Evolutionary conservation across 2,888 invertebrate genomes (phyloP).

Genomic region (Argynnis bischoffii): DNA sequence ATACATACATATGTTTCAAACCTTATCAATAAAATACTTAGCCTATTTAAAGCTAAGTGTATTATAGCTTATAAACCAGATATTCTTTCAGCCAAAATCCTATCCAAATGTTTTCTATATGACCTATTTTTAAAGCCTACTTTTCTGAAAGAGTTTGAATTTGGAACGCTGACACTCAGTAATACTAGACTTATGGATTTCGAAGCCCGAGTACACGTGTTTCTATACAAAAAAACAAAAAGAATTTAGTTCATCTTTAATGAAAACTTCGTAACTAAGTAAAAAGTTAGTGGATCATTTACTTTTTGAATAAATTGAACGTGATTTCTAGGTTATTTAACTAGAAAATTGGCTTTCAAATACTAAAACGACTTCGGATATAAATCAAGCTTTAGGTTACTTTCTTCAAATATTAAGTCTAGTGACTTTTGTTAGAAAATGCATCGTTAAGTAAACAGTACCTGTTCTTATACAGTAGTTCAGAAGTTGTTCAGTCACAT

Average conservation of each 20-base stretch:
- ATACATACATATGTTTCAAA: too few species aligned
- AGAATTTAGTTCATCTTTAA: background rate
- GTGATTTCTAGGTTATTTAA: constrained; percentile 14
- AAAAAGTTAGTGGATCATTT: background rate
- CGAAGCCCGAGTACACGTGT: background rate
- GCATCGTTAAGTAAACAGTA: constrained; percentile 4
- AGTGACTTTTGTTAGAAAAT: constrained; percentile 16
- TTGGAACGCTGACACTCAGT: constrained; percentile 17
- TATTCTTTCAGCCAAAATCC: constrained; percentile 11
- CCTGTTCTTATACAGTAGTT: constrained; percentile 7
- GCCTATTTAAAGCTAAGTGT: background rate
- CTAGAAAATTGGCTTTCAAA: constrained; percentile 11
- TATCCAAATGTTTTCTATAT: constrained; percentile 18
- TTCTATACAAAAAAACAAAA: background rate
- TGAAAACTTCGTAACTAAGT: background rate
- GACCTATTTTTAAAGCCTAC: constrained; percentile 21
- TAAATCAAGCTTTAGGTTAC: constrained; percentile 5
- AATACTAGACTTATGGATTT: constrained; percentile 24
- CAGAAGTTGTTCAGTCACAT: constrained; percentile 12
- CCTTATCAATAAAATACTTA: too few species aligned
- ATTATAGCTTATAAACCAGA: constrained; percentile 15
- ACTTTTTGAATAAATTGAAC: background rate
- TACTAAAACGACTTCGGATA: background rate
- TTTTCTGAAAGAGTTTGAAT: constrained; percentile 17
- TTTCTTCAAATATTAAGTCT: constrained; percentile 2